phyloP scores from a whole-genome alignment of 2,113 vertebrate species.

The Psilopsiagon aymara region DNA sequence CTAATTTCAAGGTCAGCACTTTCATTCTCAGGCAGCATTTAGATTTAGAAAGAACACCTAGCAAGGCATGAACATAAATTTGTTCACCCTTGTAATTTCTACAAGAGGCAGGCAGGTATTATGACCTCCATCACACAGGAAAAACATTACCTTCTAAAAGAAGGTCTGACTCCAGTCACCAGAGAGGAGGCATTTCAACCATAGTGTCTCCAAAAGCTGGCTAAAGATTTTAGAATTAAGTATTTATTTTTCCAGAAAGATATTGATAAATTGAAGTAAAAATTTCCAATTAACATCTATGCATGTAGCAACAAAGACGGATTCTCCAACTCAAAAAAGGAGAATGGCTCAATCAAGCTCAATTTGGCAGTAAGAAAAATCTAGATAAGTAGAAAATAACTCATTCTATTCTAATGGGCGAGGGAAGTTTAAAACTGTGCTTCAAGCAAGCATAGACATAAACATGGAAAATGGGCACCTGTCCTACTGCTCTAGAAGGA shows the following conservation, averaged over 20 bases:
- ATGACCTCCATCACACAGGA: background rate
- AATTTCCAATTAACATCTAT: background rate
- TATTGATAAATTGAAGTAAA: background rate
- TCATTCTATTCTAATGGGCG: background rate
- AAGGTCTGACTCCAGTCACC: background rate
- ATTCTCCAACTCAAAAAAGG: background rate
- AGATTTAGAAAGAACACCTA: background rate
- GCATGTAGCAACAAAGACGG: background rate
- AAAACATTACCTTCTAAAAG: background rate
- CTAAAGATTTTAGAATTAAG: background rate
- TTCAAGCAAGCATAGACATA: background rate
- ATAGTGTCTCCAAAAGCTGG: background rate
- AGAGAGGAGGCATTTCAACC: background rate
- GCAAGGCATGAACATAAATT: background rate
- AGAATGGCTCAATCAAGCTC: background rate
- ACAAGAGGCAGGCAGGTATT: background rate
- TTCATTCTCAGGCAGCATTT: background rate
- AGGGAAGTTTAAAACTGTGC: background rate
- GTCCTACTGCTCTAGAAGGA: background rate
- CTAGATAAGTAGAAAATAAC: background rate
- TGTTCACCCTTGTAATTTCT: background rate
- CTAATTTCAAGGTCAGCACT: conserved; percentile 25
- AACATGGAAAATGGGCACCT: background rate
- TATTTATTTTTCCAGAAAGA: background rate
- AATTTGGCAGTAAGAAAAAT: background rate